phyloP scores from a whole-genome alignment of 1,140 invertebrate species.

The Drosophila sechellia region DNA sequence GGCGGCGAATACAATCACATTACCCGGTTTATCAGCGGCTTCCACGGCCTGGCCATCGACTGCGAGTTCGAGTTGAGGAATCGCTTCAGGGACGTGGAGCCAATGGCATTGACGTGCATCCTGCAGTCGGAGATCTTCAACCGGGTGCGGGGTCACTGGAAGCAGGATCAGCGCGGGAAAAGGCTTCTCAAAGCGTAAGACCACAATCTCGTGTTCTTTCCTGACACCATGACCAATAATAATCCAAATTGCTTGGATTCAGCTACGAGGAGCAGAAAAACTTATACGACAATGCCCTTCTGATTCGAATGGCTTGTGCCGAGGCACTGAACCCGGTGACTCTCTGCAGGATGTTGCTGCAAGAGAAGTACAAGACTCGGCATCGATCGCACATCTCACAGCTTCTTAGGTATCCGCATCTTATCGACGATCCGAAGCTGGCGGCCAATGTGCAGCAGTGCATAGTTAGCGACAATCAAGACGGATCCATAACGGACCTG shows the following conservation, averaged over 20 bases:
- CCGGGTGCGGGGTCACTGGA: constrained; percentile 85
- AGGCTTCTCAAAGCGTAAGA: constrained; percentile 63
- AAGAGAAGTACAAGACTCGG: constrained; percentile 85
- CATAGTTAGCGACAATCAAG: constrained; percentile 88
- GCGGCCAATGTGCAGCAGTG: constrained; percentile 88
- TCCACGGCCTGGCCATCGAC: constrained; percentile 73
- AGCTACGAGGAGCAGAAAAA: constrained; percentile 71
- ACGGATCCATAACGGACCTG: constrained; percentile 89
- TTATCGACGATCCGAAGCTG: constrained; percentile 88
- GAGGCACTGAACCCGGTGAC: constrained; percentile 87
- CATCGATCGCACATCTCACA: constrained; percentile 85
- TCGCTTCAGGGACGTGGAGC: constrained; percentile 75
- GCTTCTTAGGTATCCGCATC: constrained; percentile 88
- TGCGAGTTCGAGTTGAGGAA: constrained; percentile 81
- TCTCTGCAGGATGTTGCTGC: constrained; percentile 88
- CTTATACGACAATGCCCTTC: constrained; percentile 83
- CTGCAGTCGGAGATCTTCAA: constrained; percentile 75
- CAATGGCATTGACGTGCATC: constrained; percentile 86
- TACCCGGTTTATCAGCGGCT: constrained; percentile 68
- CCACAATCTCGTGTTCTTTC: background rate
- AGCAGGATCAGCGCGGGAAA: constrained; percentile 65
- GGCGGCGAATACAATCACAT: constrained; percentile 48
- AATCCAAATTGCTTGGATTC: background rate
- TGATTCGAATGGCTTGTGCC: constrained; percentile 86
- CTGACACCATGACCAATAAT: background rate